A percentile compares a stretch with the other conserved stretches of the same genome.
phyloP scores from a whole-genome alignment of 1,140 invertebrate species.

The Pseudomyrmex sp. region DNA sequence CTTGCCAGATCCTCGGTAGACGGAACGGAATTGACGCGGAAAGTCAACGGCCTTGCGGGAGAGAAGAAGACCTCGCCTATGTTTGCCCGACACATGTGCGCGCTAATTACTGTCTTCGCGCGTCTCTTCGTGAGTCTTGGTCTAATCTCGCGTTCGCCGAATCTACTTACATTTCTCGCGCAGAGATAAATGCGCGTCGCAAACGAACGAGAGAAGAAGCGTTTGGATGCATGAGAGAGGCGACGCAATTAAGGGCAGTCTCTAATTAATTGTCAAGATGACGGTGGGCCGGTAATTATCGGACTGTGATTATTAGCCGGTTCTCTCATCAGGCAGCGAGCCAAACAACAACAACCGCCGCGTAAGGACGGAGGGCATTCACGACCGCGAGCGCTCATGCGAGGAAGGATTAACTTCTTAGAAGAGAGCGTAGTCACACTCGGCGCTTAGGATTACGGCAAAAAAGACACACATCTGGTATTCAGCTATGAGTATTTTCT shows the following conservation, averaged over 20 bases:
- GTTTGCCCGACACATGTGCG: constrained; percentile 67
- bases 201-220: constrained; percentile 20
- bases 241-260: constrained; percentile 39
- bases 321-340: constrained; percentile 33
- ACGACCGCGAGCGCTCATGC: constrained; percentile 29
- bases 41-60: constrained; percentile 71
- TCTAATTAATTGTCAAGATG: constrained; percentile 55
- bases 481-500: constrained; percentile 9
- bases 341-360: constrained; percentile 39
- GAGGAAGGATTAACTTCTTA: constrained; percentile 47
- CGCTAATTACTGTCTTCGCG: constrained; percentile 71
- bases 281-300: constrained; percentile 43
- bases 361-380: constrained; percentile 11
- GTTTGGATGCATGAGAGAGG: constrained; percentile 44
- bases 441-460: background rate
- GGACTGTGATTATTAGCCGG: constrained; percentile 41
- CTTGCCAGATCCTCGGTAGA: constrained; percentile 2
- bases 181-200: constrained; percentile 20
- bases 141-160: constrained; percentile 30
- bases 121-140: constrained; percentile 28
- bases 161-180: constrained; percentile 8
- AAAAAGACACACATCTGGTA: background rate
- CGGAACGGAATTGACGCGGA: background rate
- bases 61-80: constrained; percentile 55
- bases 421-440: background rate